Percentiles rank a stretch among this genome's conserved stretches.
Evolutionary conservation across 2,113 vertebrate species (phyloP).

Genomic region (Microcebus griseorufus): DNA sequence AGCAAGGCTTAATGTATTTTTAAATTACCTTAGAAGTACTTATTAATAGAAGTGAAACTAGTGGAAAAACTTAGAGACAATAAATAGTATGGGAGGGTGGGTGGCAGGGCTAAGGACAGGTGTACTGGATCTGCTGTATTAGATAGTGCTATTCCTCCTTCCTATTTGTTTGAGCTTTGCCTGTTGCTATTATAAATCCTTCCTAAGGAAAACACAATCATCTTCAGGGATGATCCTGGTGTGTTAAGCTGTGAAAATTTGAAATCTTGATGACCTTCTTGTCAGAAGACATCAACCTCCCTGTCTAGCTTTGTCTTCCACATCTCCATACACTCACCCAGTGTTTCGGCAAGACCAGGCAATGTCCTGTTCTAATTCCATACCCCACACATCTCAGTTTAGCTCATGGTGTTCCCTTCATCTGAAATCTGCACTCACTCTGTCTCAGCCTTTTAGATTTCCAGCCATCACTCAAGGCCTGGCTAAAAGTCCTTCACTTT

Average conservation of each 20-base stretch:
- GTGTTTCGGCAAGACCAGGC: too few relatives aligned
- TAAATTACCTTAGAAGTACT: not conserved
- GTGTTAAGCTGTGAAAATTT: not conserved
- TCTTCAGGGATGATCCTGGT: not conserved
- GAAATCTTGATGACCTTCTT: not conserved
- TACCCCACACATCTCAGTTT: fast-evolving
- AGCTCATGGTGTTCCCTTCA: not conserved
- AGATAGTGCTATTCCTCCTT: fast-evolving
- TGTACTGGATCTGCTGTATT: not conserved
- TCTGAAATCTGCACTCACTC: not conserved
- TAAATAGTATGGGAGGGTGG: not conserved
- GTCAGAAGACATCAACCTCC: not conserved
- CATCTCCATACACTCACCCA: fast-evolving
- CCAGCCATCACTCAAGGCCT: not conserved
- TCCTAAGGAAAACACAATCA: not conserved
- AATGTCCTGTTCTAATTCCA: not conserved
- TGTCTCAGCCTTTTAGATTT: not conserved
- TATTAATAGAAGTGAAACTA: not conserved
- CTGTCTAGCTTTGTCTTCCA: not conserved
- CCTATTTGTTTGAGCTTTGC: fast-evolving
- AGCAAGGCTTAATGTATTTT: not conserved
- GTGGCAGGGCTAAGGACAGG: not conserved
- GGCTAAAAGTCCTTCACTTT: not conserved
- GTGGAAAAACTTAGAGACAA: not conserved
- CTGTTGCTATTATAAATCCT: not conserved